Evolutionary conservation across 2,888 invertebrate species (phyloP).

Genomic region (Sthenelais limicola): DNA sequence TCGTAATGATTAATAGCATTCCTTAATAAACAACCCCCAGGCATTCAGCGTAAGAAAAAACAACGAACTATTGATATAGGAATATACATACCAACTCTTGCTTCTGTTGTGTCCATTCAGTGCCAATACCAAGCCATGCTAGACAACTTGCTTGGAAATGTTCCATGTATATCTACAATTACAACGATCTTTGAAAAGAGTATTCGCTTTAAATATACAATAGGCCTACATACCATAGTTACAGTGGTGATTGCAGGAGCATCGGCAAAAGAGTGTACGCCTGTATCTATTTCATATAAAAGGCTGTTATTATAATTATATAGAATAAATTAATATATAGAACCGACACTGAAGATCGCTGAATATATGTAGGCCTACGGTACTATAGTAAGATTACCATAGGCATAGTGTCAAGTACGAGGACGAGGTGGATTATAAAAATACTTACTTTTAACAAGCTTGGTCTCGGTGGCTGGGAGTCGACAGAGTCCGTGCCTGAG

Average conservation of each 20-base stretch:
- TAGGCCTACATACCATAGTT: too few relatives aligned
- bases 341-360: too few relatives aligned
- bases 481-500: background rate
- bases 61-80: background rate
- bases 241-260: too few relatives aligned
- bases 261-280: too few relatives aligned
- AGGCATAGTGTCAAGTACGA: too few relatives aligned
- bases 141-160: slow-evolving; percentile 14
- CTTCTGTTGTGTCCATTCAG: slow-evolving; percentile 23
- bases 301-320: too few relatives aligned
- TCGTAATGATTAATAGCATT: too few relatives aligned
- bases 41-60: background rate
- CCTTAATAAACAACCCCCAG: background rate
- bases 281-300: background rate
- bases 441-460: background rate
- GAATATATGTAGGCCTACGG: too few relatives aligned
- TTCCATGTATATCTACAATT: background rate
- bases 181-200: background rate
- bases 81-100: slow-evolving; percentile 1
- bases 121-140: slow-evolving; percentile 22
- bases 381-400: too few relatives aligned
- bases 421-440: too few relatives aligned
- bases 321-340: too few relatives aligned
- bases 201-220: too few relatives aligned
- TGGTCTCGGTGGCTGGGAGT: background rate